Percentiles rank a stretch among this genome's conserved stretches.
Conservation (phyloP, 1,140 invertebrate genomes). For the Drosophila seguyi region DNA sequence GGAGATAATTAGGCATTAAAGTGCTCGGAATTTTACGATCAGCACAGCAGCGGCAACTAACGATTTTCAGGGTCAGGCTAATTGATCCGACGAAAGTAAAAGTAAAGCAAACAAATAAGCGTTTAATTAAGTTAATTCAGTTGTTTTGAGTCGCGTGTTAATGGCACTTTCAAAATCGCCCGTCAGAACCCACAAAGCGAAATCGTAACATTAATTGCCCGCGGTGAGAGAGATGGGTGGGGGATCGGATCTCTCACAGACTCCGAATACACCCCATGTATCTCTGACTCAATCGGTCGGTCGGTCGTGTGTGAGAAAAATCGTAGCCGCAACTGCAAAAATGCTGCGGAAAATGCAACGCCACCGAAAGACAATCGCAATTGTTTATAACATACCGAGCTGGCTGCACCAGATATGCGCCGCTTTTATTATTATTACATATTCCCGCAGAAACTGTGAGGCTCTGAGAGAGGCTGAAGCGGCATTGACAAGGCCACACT, state of each 20-base stretch:
- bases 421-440: constrained; percentile 71
- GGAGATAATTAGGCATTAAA: constrained; percentile 55
- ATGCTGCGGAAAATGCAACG: constrained; percentile 34
- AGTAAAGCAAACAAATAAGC: constrained; percentile 58
- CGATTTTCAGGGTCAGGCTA: constrained; percentile 19
- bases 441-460: constrained; percentile 24
- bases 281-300: constrained; percentile 56
- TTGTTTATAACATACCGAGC: constrained; percentile 53
- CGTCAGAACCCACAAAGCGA: constrained; percentile 18
- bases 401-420: constrained; percentile 73
- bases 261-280: constrained; percentile 6
- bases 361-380: constrained; percentile 64
- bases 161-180: constrained; percentile 64
- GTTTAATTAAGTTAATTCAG: constrained; percentile 71
- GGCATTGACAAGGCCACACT: constrained; percentile 78
- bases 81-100: constrained; percentile 66
- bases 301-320: constrained; percentile 65
- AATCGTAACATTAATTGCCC: constrained; percentile 43
- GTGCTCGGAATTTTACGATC: constrained; percentile 24
- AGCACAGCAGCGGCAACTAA: background rate
- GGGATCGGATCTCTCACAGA: constrained; percentile 43
- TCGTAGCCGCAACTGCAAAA: constrained; percentile 31
- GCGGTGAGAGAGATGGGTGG: constrained; percentile 40
- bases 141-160: constrained; percentile 59
- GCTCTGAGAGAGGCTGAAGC: constrained; percentile 28